Base-by-base conservation (phyloP, 1,140 invertebrate genomes). In the Oppia nitens region DNA sequence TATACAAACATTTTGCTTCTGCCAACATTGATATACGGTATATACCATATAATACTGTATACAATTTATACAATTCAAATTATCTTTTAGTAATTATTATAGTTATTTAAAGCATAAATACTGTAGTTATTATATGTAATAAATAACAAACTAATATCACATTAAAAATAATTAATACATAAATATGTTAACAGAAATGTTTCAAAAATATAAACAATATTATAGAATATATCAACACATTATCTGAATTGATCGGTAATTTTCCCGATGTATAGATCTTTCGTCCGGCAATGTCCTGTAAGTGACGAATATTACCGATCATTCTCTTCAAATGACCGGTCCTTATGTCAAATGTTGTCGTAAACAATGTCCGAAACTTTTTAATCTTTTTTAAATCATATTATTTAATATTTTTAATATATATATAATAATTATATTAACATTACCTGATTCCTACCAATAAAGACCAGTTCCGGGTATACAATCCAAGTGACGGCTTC, bases 401-500 rank as follows among this genome's bases (percentile, higher is more conserved):
- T 25, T 6, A 4, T 11, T 21, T 9, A 9, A 50, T 50, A 25
- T 11, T 11, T 20, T 6, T 6, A 50, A 4, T 25, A 9, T 11
- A 9, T 9, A 50, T 21, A 9, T 20, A 9, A 50, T n/a, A 9
- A 25, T 4, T 9, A 20, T 20, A 25, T 11, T 11, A 11, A 6
- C 6, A 20, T 50, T 26, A 55, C 52, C 50, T 61, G 60, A 24
- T 61, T 32, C 1, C 17, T n/a, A 17, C 11, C 40, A 28, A 72
- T 68, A 12, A 60, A 64, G 28, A 68, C 61, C 47, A 66, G 66
- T 21, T 67, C 40, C 11, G 68, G 60, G 62, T 71, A 72, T 2
- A 73, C 63, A 6, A 71, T 72, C 72, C 71, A 73, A 6, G 67
- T 64, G 20, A 73, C 71, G 59, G 65, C 68, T 50, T 72, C 70